Evolutionary conservation across 1,140 invertebrate genomes (phyloP), one percentile per base, ranked within the genome.

Genomic region (Heliconius melpomene): DNA sequence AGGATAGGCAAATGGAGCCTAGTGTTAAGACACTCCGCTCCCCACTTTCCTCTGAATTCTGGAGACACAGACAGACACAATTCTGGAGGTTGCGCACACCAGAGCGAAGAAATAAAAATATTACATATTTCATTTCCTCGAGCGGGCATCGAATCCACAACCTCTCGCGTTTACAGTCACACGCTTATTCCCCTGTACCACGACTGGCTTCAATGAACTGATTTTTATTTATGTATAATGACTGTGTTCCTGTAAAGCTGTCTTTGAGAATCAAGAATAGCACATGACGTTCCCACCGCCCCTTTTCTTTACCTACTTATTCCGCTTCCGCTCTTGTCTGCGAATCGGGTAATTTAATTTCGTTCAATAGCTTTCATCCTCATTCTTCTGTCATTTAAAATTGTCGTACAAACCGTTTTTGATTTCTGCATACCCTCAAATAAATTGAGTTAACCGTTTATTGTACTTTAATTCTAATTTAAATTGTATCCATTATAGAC

Each of bases 261-360:
- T 77, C 54, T 74, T 72, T 72, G 32, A 20, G 36, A 66, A 74
- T 78, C 52, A 78, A 66, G 46, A 79, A 72, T 77, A 80, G 66
- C 75, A 36, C 66, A 76, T 72, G 79, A 80, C 70, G 54, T 66
- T 23, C 23, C 32, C 40, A 23, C 57, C 60, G 52, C 66, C 78
- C 57, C 72, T 74, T 81, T 83, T 80, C 76, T 83, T 81, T 79
- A 66, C 77, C 75, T 77, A 77, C 52, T 78, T 66, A 77, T 40
- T 76, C 73, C n/a, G 26, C 66, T 79, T 83, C 82, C 82, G 79
- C 74, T 76, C 82, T 73, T 80, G 79, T 40, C 74, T 60, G 75
- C 70, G 74, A 80, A 79, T 70, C 77, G 72, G 57, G 77, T 80
- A 77, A 84, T 82, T 80, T 82, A 81, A 77, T 83, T 79, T 81